Conservation (phyloP, 2,797 vertebrate species). For the Kryptopterus vitreolus region DNA sequence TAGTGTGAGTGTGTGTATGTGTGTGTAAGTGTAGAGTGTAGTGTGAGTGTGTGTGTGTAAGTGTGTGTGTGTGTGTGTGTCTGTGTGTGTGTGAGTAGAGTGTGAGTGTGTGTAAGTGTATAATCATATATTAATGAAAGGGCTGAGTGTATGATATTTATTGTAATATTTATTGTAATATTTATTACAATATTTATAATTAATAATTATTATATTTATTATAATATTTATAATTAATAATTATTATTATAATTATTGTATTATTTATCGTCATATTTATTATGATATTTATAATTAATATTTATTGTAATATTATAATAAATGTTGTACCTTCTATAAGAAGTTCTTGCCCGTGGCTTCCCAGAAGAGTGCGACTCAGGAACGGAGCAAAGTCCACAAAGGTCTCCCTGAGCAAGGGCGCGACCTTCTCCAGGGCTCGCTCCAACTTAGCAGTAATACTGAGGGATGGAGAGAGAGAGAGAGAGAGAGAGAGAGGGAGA, state of each 20-base stretch:
- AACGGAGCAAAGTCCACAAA: constrained; percentile 99
- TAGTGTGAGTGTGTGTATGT: neutral
- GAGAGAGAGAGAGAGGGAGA: constrained; percentile 34
- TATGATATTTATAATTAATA: no score
- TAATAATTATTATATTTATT: no score
- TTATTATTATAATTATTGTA: no score
- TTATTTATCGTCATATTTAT: no score
- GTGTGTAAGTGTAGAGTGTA: no score
- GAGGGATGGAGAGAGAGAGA: constrained; percentile 29
- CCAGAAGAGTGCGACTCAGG: constrained; percentile 94
- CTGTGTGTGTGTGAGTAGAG: no score
- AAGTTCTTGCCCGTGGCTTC: constrained; percentile 95
- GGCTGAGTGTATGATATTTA: no score
- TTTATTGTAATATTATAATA: neutral
- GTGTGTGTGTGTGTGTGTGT: neutral
- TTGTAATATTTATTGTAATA: no score
- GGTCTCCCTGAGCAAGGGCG: constrained; percentile 92
- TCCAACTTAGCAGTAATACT: constrained; percentile 80
- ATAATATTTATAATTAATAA: no score
- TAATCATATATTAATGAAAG: no score
- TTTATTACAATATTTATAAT: no score
- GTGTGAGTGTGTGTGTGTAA: neutral
- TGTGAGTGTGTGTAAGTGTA: no score
- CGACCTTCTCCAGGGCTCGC: constrained; percentile 88
- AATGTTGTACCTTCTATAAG: constrained; percentile 88